phyloP scores from a whole-genome alignment of 1,140 invertebrate genomes.

The Megalopta genalis region DNA sequence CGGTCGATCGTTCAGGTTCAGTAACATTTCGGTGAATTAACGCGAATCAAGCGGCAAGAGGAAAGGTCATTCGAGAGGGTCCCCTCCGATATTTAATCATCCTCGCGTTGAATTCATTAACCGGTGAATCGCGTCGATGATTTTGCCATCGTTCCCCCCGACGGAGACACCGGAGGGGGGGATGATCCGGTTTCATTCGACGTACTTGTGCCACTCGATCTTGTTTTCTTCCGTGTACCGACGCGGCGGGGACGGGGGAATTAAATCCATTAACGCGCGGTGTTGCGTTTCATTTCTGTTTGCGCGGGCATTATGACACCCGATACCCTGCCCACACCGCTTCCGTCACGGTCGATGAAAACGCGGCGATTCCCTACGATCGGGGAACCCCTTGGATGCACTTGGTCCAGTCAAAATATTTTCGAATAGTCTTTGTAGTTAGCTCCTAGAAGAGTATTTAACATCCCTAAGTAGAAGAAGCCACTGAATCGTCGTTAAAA shows the following conservation, averaged over 20 bases:
- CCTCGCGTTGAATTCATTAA: not conserved
- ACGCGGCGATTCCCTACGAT: not conserved
- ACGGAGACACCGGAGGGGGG: not conserved
- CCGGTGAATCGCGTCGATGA: not conserved
- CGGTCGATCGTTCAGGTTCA: too few relatives aligned
- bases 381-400: too few relatives aligned
- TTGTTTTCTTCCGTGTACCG: not conserved
- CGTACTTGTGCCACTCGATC: conserved; percentile 33
- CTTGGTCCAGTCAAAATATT: too few relatives aligned
- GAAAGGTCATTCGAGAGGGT: conserved; percentile 41
- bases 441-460: too few relatives aligned
- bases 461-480: too few relatives aligned
- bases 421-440: too few relatives aligned
- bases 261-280: conserved; percentile 76
- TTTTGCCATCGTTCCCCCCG: not conserved
- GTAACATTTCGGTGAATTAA: too few relatives aligned
- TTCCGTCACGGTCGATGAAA: conserved; percentile 53
- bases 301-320: conserved; percentile 74
- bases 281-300: conserved; percentile 76
- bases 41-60: not conserved
- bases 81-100: conserved; percentile 43
- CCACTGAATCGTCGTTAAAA: too few relatives aligned
- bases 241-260: conserved; percentile 33
- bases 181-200: conserved; percentile 19
- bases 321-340: conserved; percentile 67